Percentiles rank a stretch among this genome's conserved stretches.
These are phyloP conservation scores for Lasioglossum figueresi DNA, from an alignment of 2,888 invertebrate genomes.

Conservation along the genomic window DNA sequence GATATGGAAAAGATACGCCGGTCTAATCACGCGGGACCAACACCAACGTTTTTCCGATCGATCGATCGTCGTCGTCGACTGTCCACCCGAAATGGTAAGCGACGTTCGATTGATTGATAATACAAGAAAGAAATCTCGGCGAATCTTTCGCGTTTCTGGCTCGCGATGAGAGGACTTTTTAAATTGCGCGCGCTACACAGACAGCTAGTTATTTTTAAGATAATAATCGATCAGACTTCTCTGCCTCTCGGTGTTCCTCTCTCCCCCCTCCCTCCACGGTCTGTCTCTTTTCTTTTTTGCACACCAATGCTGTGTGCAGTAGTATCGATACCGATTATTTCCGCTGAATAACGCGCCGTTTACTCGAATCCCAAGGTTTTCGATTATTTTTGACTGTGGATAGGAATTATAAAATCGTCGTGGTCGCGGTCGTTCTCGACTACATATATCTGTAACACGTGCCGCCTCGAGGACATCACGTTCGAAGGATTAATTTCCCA, in stretches of 20 bases:
- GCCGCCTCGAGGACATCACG: constrained; percentile 48
- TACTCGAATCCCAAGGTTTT: neutral
- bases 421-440: constrained; percentile 11
- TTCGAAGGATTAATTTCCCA: constrained; percentile 41
- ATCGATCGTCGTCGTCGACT: constrained; percentile 45
- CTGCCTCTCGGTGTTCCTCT: neutral
- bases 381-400: constrained; percentile 16
- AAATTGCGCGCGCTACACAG: neutral
- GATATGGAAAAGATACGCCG: constrained; percentile 55
- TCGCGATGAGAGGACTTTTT: neutral
- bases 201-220: constrained; percentile 5
- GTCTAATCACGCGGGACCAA: constrained; percentile 47
- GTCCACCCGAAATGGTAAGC: constrained; percentile 39
- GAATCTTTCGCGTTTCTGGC: neutral
- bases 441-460: constrained; percentile 34
- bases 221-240: neutral
- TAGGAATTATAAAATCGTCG: constrained; percentile 15
- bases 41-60: constrained; percentile 39
- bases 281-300: neutral
- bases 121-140: neutral
- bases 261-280: too few species aligned
- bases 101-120: constrained; percentile 3
- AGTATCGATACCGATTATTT: neutral
- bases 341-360: neutral
- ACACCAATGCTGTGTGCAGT: neutral